phyloP scores from a whole-genome alignment of 1,140 invertebrate genomes.

The Drosophila oshimai region DNA sequence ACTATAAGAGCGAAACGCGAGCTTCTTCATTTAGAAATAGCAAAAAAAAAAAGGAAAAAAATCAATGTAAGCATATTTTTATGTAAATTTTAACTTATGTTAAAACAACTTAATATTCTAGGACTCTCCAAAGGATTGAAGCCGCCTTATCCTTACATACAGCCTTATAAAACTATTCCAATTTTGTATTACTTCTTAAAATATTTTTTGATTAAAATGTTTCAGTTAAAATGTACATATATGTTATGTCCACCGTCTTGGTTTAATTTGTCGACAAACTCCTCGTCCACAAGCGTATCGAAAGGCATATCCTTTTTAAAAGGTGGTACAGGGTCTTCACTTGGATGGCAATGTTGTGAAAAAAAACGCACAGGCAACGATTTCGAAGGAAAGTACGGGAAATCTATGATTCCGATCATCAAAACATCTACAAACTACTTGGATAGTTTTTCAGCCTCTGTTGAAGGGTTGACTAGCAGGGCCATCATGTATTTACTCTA shows the following conservation, averaged over 20 bases:
- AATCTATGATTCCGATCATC: not conserved
- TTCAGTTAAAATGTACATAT: not conserved
- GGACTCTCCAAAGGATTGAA: not conserved
- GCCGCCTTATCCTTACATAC: not conserved
- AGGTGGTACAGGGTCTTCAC: not conserved
- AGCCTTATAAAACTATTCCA: not conserved
- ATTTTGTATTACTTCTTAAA: not conserved
- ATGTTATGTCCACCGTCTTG: too few species aligned
- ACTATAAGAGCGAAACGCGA: not conserved
- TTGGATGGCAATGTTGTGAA: not conserved
- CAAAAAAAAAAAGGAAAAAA: slow-evolving; percentile 3
- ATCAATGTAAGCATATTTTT: not conserved
- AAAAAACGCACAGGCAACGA: slow-evolving; percentile 1
- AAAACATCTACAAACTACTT: not conserved
- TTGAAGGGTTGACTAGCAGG: not conserved
- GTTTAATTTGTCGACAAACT: not conserved
- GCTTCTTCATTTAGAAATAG: not conserved
- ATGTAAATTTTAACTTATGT: too few species aligned
- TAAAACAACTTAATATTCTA: not conserved
- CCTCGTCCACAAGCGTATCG: not conserved
- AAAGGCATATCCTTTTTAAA: not conserved
- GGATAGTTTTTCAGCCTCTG: not conserved
- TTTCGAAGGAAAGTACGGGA: not conserved
- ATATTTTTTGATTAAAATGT: not conserved
- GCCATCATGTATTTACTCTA: not conserved